Evolutionary conservation across 2,113 vertebrate species (phyloP).

Genomic region (Orcinus orca): DNA sequence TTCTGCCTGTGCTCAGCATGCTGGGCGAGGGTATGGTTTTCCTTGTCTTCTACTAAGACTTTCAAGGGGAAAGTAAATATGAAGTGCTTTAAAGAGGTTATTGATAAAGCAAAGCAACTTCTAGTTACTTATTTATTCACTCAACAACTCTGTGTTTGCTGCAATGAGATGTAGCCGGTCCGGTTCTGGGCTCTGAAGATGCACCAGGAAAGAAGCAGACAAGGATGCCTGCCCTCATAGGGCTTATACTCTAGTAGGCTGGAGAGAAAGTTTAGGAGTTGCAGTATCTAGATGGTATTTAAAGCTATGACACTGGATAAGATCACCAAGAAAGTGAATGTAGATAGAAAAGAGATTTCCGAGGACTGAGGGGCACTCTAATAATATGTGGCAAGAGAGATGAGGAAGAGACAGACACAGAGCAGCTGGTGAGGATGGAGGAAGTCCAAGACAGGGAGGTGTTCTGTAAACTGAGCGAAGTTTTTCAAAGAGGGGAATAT

Average conservation of each 20-base stretch:
- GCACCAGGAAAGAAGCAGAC: background rate
- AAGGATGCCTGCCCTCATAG: background rate
- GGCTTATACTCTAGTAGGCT: background rate
- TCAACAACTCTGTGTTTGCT: background rate
- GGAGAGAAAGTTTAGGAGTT: background rate
- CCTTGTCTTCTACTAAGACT: background rate
- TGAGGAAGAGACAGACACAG: background rate
- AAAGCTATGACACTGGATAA: background rate
- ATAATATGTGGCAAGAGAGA: background rate
- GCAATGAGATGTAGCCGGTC: background rate
- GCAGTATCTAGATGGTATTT: background rate
- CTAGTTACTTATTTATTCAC: background rate
- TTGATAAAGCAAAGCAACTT: background rate
- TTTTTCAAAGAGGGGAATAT: background rate
- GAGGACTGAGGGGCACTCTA: background rate
- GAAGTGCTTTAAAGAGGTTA: background rate
- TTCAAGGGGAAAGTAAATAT: conserved; percentile 32
- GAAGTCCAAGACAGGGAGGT: background rate
- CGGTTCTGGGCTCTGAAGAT: background rate
- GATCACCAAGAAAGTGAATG: background rate
- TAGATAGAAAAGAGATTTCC: background rate
- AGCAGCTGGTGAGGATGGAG: background rate
- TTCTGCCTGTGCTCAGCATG: background rate
- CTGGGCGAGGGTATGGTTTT: background rate
- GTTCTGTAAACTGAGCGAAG: background rate